phyloP scores from a whole-genome alignment of 2,888 invertebrate species.

The Cheilosia vulpina region DNA sequence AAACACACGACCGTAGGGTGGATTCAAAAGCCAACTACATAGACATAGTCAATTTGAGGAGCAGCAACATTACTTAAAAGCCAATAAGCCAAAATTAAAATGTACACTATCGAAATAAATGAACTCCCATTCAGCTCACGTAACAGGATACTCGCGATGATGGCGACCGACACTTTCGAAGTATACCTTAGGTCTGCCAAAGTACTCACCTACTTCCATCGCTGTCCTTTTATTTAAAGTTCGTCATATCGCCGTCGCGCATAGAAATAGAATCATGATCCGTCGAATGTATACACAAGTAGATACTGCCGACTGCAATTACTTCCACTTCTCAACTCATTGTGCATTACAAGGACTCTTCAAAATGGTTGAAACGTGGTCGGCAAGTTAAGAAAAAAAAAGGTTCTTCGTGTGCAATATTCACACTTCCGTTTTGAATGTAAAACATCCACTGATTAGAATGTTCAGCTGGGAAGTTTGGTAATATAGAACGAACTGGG shows the following conservation, averaged over 20 bases:
- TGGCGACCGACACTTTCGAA: not conserved
- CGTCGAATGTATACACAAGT: slow-evolving; percentile 32
- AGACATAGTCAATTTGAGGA: slow-evolving; percentile 47
- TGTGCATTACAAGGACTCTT: slow-evolving; percentile 67
- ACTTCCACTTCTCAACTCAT: slow-evolving; percentile 70
- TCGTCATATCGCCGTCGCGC: slow-evolving; percentile 46
- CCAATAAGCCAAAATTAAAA: slow-evolving; percentile 37
- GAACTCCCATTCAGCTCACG: slow-evolving; percentile 62
- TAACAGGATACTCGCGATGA: slow-evolving; percentile 30
- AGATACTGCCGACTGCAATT: slow-evolving; percentile 62
- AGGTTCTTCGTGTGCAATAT: slow-evolving; percentile 40
- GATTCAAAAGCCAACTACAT: not conserved
- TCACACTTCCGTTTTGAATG: slow-evolving; percentile 71
- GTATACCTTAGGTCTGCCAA: slow-evolving; percentile 47
- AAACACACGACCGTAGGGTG: not conserved
- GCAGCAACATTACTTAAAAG: slow-evolving; percentile 3
- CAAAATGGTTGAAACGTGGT: slow-evolving; percentile 61
- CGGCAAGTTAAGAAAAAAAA: slow-evolving; percentile 62
- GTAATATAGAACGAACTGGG: slow-evolving; percentile 52
- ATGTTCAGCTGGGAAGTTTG: slow-evolving; percentile 57
- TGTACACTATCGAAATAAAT: slow-evolving; percentile 7
- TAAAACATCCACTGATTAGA: slow-evolving; percentile 68
- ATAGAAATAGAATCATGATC: slow-evolving; percentile 53
- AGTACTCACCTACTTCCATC: slow-evolving; percentile 17
- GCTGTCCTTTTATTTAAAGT: slow-evolving; percentile 55